Conservation (phyloP, 2,888 invertebrate genomes). For the Hirtodrosophila histrioides region DNA sequence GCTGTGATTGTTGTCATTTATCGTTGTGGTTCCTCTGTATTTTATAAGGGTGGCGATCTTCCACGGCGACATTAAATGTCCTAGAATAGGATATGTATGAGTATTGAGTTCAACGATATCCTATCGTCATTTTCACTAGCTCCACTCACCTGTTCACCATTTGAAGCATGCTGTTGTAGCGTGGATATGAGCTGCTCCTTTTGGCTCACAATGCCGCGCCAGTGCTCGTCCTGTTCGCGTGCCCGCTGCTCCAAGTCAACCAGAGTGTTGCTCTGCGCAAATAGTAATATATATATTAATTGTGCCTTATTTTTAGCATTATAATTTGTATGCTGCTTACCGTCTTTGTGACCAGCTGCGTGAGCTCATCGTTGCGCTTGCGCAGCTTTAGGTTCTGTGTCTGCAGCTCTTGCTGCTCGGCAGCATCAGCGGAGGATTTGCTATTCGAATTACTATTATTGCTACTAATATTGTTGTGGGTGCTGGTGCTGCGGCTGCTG, state of each 20-base stretch:
- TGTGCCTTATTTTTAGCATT: too few species aligned
- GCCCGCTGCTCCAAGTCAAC: constrained; percentile 83
- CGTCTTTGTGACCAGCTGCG: constrained; percentile 90
- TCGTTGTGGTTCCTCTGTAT: constrained; percentile 65
- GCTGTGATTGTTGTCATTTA: constrained; percentile 58
- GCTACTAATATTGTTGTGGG: constrained; percentile 78
- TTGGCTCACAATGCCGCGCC: constrained; percentile 82
- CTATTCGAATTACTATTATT: constrained; percentile 80
- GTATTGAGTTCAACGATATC: too few species aligned
- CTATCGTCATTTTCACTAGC: too few species aligned
- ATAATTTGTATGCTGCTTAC: constrained; percentile 85
- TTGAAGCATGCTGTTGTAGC: constrained; percentile 82
- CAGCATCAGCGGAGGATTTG: constrained; percentile 62
- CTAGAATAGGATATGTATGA: constrained; percentile 53
- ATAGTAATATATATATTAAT: neutral
- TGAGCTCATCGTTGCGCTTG: constrained; percentile 88
- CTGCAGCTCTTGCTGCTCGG: constrained; percentile 84
- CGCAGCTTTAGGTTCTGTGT: constrained; percentile 88
- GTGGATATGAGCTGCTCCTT: constrained; percentile 83
- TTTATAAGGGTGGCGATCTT: constrained; percentile 10
- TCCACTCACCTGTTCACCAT: constrained; percentile 81
- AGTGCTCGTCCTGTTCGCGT: constrained; percentile 83
- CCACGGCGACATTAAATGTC: constrained; percentile 82
- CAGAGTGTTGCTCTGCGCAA: constrained; percentile 82
- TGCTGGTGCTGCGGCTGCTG: constrained; percentile 65